Evolutionary conservation across 2,888 invertebrate genomes (phyloP), one percentile per base, ranked within the genome.

Genomic region (Apamea anceps): DNA sequence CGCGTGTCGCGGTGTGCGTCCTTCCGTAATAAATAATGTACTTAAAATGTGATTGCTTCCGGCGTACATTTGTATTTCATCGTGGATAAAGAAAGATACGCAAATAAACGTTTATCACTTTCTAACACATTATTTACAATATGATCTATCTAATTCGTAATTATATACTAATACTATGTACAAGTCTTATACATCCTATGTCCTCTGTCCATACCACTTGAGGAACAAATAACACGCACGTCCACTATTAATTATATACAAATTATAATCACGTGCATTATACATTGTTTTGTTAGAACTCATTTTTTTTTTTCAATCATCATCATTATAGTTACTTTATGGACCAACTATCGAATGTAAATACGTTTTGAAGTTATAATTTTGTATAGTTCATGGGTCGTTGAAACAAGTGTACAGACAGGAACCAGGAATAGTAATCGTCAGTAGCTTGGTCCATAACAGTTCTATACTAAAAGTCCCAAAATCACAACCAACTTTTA

Each of bases 81-180:
- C 63, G 68, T 72, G 81, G 71, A 70, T 74, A 78, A 68, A 60
- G 67, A 81, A 79, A 77, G 54, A 77, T 82, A 80, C 45, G 79
- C 45, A 88, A 65, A 77, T 70, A 70, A 75, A 83, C 28, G 60
- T 72, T 73, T 76, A 79, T 82, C 87, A 88, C 85, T 81, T 85
- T 79, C 75, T 68, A 80, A 82, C 81, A 80, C 72, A 68, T 89
- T 72, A 89, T 88, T 80, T 89, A 88, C 89, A 89, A 81, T 72
- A 82, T 80, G 70, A 66, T 75, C 81, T 87, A 88, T 78, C 87
- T 86, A 88, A 71, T 75, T 79, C 75, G 57, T 80, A 80, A 79
- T 79, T 68, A 82, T 70, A 63, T 72, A 78, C 65, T 84, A 77
- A 74, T 77, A 72, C 72, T 86, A 79, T 84, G 25, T 85, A 86